Evolutionary conservation across 92 coral and sea anemone species (phyloP).

Genomic region (Umimayanthus chanpuru): DNA sequence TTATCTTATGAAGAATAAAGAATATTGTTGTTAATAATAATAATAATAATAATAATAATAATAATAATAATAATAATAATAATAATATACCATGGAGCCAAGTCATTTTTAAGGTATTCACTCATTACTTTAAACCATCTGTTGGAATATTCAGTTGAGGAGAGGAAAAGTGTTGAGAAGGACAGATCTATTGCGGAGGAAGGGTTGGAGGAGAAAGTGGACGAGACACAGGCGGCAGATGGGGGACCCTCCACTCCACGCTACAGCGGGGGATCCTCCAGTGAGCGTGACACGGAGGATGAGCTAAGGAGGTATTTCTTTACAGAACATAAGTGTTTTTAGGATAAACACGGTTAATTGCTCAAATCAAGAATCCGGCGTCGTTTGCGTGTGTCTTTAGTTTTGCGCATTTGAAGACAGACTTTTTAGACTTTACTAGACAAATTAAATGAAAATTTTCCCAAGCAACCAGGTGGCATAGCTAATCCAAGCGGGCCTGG

Average conservation of each 20-base stretch:
- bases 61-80: too few species aligned
- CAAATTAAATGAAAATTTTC: too few species aligned
- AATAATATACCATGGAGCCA: too few species aligned
- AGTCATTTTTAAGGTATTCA: too few species aligned
- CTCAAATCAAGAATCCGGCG: not conserved
- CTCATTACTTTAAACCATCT: not conserved
- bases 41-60: too few species aligned
- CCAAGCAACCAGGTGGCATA: too few species aligned
- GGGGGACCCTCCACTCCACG: conserved; percentile 30
- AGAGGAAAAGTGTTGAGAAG: conserved; percentile 3
- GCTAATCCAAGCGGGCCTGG: too few species aligned
- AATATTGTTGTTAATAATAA: too few species aligned
- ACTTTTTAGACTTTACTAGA: too few species aligned
- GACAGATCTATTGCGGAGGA: conserved; percentile 58
- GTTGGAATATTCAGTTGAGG: conserved; percentile 35
- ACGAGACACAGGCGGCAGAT: conserved; percentile 29
- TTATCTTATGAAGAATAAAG: too few species aligned
- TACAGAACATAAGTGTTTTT: too few species aligned
- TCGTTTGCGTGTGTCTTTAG: not conserved
- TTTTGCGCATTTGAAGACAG: too few species aligned
- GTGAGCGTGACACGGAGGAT: conserved; percentile 93
- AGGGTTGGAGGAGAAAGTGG: conserved; percentile 17
- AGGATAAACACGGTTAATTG: not conserved
- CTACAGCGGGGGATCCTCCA: conserved; percentile 58
- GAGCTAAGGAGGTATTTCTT: conserved; percentile 71